Evolutionary conservation across 2,888 invertebrate genomes (phyloP), one percentile per base, ranked within the genome.

Genomic region (Caenorhabditis sp.): DNA sequence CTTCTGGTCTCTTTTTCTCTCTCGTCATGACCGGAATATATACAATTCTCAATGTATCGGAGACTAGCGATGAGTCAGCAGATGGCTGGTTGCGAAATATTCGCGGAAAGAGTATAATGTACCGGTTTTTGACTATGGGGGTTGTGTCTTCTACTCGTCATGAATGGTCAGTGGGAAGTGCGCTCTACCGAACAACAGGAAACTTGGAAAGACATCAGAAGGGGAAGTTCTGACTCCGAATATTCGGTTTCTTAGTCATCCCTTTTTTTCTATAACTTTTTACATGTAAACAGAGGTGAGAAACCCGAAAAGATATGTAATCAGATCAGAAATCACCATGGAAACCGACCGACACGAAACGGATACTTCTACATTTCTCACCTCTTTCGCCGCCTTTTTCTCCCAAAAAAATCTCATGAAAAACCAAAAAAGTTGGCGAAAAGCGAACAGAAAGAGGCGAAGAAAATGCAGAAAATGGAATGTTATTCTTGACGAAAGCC

Each of bases 21-120:
- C 65, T 22, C 76, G 61, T 76, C 67, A 67, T 67, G 76, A 76
- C 67, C 44, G 76, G 67, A 76, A 76, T 76, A 76, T 68, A 65
- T 76, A 76, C 76, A 76, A 76, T 76, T 76, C 40, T 51, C 60
- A 51, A 67, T 65, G 56, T 18, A 71, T 24, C 62, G 65, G 24
- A 64, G 50, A 37, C 47, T 32, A 32, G 6, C 28, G 61, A 62
- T 74, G 76, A 76, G 53, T 76, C 76, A 76, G 56, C 37, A 44
- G 47, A 44, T 53, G 28, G 40, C 28, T 55, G 28, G 53, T 76
- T 76, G 47, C 61, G 76, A 76, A 76, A 74, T 67, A 20, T 55
- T 40, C 51, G 32, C 22, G 40, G 56, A 50, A 64, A 32, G 15
- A 18, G 24, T 26, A 64, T 47, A 55, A 69, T 50, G 11, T 58